Evolutionary conservation across 2,797 vertebrate genomes (phyloP), one percentile per base, ranked within the genome.

Genomic region (Hephaestus fuliginosus): DNA sequence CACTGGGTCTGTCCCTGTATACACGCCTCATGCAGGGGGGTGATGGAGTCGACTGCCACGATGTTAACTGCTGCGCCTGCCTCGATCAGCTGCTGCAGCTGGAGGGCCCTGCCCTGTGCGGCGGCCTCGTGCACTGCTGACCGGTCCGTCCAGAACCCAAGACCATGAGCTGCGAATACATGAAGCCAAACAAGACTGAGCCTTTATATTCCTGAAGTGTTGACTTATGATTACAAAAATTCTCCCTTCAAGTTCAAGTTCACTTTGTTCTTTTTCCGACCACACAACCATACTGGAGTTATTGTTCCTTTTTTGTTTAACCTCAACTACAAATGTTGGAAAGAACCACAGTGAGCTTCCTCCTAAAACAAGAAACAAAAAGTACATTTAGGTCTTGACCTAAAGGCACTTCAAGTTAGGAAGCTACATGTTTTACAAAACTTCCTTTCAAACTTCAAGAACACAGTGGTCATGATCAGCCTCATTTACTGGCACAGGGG

Each of bases 121-220:
- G 97, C 97, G 0, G 98, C 98, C 86, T 98, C 97, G 0, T 99
- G 98, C 57, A 99, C 96, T 0, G 97, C 97, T 0, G 98, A 98
- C 4, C 96, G 91, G 79, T 96, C 95, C 0, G 95, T 93, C 95
- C 95, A 96, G 91, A 95, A 96, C 48, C 95, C 95, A 83, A 94
- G 93, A 77, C 94, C 94, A 61, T 95, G 94, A 83, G 94, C 94
- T 95, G 86, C 12, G 80, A 72, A 80, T 4, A 49, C 22, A 22
- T 48, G 53, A 85, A 43, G 41, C 9, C 64, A 78, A 68, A 76
- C 41, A 69, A 64, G 28, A 48, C 55, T 66, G 13, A 79, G 25
- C 7, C 14, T 8, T 4, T 81, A 8, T 60, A 11, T 28, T 69
- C 49, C 52, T 33, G 2, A 30, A 17, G 28, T 53, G 18, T 52